A percentile compares a stretch with the other conserved stretches of the same genome.
These are phyloP conservation scores for Cephalopterus ornatus DNA, from an alignment of 2,113 vertebrate species.

Conservation along the genomic window DNA sequence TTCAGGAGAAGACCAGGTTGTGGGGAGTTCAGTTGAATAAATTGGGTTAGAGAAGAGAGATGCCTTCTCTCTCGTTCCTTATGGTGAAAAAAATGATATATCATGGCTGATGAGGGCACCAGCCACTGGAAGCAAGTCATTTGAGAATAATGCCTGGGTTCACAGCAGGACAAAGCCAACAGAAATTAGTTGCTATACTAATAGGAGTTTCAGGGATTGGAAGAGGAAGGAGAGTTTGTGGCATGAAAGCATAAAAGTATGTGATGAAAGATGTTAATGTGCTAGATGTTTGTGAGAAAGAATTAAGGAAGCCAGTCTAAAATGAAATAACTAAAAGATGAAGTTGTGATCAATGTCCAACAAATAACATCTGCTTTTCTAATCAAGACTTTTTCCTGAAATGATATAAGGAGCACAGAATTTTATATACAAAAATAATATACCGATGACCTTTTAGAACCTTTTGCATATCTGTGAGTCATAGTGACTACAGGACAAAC, in stretches of 20 bases:
- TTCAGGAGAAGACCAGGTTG: neutral
- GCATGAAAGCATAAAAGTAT: neutral
- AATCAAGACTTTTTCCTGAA: neutral
- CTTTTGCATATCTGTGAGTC: neutral
- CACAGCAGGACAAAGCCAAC: neutral
- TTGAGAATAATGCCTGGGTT: neutral
- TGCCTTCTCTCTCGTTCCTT: neutral
- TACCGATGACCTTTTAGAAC: neutral
- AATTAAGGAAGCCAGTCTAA: neutral
- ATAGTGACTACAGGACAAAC: neutral
- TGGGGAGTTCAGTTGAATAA: neutral
- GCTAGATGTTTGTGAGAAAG: neutral
- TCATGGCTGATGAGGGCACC: fast-evolving
- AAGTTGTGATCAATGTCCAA: neutral
- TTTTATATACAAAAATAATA: neutral
- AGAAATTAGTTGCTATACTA: neutral
- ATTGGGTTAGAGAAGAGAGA: neutral
- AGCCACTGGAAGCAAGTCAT: neutral
- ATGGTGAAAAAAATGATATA: neutral
- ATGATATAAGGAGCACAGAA: neutral
- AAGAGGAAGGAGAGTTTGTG: neutral
- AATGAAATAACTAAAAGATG: neutral
- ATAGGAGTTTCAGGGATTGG: neutral
- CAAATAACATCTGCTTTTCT: neutral
- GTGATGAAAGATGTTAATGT: neutral